Conservation (phyloP, 37 sponge, comb jelly and placozoan genomes). For the Cladorhizidae sp. region DNA sequence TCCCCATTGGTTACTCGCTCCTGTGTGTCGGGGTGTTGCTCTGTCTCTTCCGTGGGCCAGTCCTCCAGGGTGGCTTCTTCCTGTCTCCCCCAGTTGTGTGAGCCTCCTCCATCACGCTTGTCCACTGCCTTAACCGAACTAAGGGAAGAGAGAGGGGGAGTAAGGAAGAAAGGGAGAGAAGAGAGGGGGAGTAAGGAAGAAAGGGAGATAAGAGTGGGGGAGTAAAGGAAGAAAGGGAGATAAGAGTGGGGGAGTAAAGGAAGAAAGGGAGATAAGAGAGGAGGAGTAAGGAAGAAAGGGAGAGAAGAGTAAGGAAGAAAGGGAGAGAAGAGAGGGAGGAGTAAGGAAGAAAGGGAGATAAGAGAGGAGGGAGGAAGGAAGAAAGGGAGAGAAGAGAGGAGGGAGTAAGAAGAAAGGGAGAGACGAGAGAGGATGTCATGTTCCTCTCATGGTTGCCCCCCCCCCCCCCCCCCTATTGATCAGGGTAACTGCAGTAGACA, state of each 20-base stretch:
- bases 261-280: neutral
- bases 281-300: neutral
- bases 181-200: neutral
- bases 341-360: too few species aligned
- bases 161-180: too few species aligned
- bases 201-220: too few species aligned
- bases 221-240: too few species aligned
- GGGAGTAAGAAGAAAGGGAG: too few species aligned
- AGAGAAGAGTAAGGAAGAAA: neutral
- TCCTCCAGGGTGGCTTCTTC: slow-evolving; percentile 52
- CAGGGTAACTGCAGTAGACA: too few species aligned
- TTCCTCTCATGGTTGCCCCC: too few species aligned
- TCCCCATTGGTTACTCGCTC: slow-evolving; percentile 41
- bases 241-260: neutral
- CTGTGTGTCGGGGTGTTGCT: slow-evolving; percentile 1
- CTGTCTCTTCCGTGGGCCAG: slow-evolving; percentile 39
- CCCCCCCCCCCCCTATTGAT: too few species aligned
- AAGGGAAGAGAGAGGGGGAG: neutral
- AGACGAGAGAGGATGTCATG: too few species aligned
- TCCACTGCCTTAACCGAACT: slow-evolving; percentile 79
- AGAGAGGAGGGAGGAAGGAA: too few species aligned
- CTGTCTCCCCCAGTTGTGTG: slow-evolving; percentile 88
- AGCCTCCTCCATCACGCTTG: slow-evolving; percentile 89
- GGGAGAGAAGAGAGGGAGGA: neutral
- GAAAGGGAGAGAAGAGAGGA: too few species aligned